These are phyloP conservation scores for Desoria tigrina DNA, from an alignment of 2,888 invertebrate genomes.

Conservation along the genomic window DNA sequence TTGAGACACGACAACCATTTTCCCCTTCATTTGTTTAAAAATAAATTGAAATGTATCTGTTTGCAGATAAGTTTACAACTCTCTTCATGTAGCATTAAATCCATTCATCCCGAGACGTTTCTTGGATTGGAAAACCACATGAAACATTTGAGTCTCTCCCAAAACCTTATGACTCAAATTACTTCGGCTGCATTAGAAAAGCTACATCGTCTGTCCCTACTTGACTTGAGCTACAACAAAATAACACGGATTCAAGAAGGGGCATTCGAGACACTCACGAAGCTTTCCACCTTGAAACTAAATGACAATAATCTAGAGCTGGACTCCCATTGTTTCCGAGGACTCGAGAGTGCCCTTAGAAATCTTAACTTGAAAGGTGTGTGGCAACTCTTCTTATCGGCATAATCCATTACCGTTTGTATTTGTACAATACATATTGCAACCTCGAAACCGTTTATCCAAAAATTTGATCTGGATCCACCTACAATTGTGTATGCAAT, in stretches of 20 bases:
- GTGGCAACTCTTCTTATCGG: too few species aligned
- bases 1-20: background rate
- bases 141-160: constrained; percentile 50
- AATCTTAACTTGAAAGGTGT: constrained; percentile 83
- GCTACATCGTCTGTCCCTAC: constrained; percentile 70
- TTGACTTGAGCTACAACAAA: constrained; percentile 82
- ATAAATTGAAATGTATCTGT: too few species aligned
- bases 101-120: constrained; percentile 73
- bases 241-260: constrained; percentile 72
- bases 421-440: too few species aligned
- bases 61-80: constrained; percentile 70
- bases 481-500: too few species aligned
- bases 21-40: background rate
- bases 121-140: constrained; percentile 70
- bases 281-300: constrained; percentile 77
- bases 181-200: constrained; percentile 72
- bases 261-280: constrained; percentile 71
- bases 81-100: constrained; percentile 75
- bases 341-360: constrained; percentile 77
- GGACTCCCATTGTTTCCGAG: constrained; percentile 68
- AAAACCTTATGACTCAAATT: constrained; percentile 71
- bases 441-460: too few species aligned
- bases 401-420: too few species aligned
- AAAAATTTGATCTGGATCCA: too few species aligned
- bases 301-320: constrained; percentile 84